Base-by-base conservation (phyloP, 2,888 invertebrate genomes). In the Agrotis ipsilon region DNA sequence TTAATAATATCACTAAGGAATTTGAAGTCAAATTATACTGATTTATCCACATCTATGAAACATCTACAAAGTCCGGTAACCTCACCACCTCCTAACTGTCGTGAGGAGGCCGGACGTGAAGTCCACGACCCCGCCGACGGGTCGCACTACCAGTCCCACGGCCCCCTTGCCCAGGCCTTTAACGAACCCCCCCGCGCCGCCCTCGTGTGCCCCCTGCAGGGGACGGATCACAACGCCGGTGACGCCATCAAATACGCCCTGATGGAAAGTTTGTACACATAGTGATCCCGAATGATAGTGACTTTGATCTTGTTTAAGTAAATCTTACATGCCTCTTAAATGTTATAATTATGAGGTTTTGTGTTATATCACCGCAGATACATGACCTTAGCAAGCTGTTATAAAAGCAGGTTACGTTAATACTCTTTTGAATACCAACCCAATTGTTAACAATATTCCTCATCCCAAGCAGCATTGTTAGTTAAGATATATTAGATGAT, bases 201-300 rank as follows among this genome's bases (percentile, higher is more conserved):
- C 84, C 63, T 82, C 84, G 21, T 84, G 87, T 59, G 94, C 95
- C 63, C 95, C 95, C 19, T 86, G 88, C 6, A 93, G 68, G 14
- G 95, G 95, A 18, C 89, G 88, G 46, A 81, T 49, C 68, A 95
- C 83, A 67, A 92, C 89, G 73, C 94, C 95, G 64, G 89, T 75
- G 39, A 94, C 91, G 60, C 95, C 95, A 32, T 94, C 93, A 87
- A 93, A 88, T 77, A 95, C 79, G 48, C 94, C 94, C 94, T 95
- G 82, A 52, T 60, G 66, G 68, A 48, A n/a, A 62, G 27, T 45
- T 48, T 61, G 61, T 19, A 46, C 5, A 75, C 48, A 55, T 7
- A 69, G 52, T 63, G 24, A 51, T 55, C 16, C 24, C 13, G 18
- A 27, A 18, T 1, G 2, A 39, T 21, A 39, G 39, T 39, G 14